These are phyloP conservation scores for Yasuhikotakia modesta DNA, from an alignment of 2,797 vertebrate genomes.

Conservation along the genomic window DNA sequence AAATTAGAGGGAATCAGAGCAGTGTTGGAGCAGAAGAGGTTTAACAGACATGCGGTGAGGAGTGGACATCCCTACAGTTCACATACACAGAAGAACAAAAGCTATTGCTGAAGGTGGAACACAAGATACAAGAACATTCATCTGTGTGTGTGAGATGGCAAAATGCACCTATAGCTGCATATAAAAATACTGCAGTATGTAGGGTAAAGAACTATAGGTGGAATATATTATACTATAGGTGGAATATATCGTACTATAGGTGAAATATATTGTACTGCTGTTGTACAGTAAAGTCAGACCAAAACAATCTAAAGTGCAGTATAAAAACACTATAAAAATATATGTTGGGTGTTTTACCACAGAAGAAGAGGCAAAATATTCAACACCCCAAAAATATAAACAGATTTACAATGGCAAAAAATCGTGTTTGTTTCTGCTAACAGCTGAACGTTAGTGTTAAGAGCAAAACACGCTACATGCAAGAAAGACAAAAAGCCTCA, in stretches of 20 bases:
- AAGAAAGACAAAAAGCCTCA: neutral
- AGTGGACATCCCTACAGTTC: neutral
- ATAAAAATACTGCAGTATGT: neutral
- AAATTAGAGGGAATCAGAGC: no score
- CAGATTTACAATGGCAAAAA: neutral
- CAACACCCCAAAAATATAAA: neutral
- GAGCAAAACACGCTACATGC: constrained; percentile 14
- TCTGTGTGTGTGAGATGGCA: constrained; percentile 36
- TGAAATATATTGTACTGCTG: no score
- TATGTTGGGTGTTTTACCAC: no score
- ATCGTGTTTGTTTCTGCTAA: neutral
- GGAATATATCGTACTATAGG: no score
- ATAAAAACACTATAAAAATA: no score
- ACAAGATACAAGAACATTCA: neutral
- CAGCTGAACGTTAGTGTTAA: constrained; percentile 11
- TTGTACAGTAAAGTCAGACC: no score
- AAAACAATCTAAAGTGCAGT: no score
- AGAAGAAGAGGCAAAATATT: neutral
- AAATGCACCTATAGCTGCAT: constrained; percentile 19
- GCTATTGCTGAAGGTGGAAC: neutral
- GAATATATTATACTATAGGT: no score
- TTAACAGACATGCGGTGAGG: neutral
- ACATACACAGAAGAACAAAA: neutral
- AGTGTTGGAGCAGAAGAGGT: neutral
- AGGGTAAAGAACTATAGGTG: no score